phyloP scores from a whole-genome alignment of 2,888 invertebrate genomes.

The Tricholauxania praeusta region DNA sequence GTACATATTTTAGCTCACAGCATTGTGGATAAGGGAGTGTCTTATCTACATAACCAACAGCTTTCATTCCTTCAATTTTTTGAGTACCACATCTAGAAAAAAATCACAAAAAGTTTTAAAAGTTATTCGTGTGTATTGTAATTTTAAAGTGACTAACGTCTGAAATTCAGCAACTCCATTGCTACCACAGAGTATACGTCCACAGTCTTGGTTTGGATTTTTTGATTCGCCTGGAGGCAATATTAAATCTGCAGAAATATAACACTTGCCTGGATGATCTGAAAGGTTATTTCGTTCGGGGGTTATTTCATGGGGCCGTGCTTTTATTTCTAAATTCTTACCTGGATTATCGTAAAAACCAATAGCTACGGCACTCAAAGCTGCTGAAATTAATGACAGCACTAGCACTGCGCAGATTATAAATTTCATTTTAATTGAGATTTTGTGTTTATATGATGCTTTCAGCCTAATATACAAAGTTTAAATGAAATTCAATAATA shows the following conservation, averaged over 20 bases:
- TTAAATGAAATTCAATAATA: not conserved
- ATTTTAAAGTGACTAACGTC: slow-evolving; percentile 42
- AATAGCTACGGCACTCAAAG: not conserved
- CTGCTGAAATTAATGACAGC: not conserved
- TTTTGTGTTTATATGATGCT: not conserved
- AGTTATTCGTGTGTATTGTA: too few relatives aligned
- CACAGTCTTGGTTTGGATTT: slow-evolving; percentile 45
- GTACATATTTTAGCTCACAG: slow-evolving; percentile 24
- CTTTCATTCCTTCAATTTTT: slow-evolving; percentile 32
- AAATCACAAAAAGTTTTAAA: not conserved
- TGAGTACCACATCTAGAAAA: slow-evolving; percentile 45
- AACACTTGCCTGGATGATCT: slow-evolving; percentile 55
- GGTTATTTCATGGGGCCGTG: slow-evolving; percentile 14
- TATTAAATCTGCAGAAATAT: slow-evolving; percentile 42
- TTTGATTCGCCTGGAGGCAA: slow-evolving; percentile 41
- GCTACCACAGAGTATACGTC: slow-evolving; percentile 43
- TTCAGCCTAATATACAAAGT: not conserved
- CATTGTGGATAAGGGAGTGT: slow-evolving; percentile 37
- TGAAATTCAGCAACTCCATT: slow-evolving; percentile 46
- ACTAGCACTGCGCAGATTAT: not conserved
- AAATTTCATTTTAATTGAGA: not conserved
- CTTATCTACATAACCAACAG: slow-evolving; percentile 39
- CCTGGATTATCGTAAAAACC: not conserved
- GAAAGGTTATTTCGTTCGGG: slow-evolving; percentile 10
- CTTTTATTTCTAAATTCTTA: not conserved